Percentiles rank a stretch among this genome's conserved stretches.
phyloP scores from a whole-genome alignment of 1,140 invertebrate genomes.

The Halesus radiatus region DNA sequence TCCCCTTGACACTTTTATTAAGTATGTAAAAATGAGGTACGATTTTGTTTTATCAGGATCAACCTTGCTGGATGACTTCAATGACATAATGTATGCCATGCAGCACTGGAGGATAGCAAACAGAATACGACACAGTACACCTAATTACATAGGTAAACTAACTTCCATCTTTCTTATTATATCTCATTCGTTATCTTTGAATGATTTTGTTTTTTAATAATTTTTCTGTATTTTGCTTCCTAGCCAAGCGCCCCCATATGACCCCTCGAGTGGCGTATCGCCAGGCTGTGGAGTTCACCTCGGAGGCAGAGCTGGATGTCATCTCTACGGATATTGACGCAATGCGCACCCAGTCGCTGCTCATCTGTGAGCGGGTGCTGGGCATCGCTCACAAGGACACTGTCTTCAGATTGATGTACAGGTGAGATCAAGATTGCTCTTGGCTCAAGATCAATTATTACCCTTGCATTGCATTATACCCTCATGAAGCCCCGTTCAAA shows the following conservation, averaged over 20 bases:
- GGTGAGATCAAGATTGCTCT: conserved; percentile 59
- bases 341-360: conserved; percentile 85
- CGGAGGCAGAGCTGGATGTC: conserved; percentile 78
- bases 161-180: too few relatives aligned
- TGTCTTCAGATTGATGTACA: conserved; percentile 78
- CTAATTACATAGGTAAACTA: conserved; percentile 58
- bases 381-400: conserved; percentile 88
- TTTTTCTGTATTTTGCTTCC: background rate
- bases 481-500: too few relatives aligned
- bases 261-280: conserved; percentile 74
- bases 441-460: too few relatives aligned
- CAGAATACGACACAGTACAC: conserved; percentile 67
- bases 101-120: conserved; percentile 79
- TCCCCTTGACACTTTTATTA: background rate
- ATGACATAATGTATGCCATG: conserved; percentile 77
- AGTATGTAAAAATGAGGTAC: too few relatives aligned
- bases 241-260: conserved; percentile 72
- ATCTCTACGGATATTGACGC: conserved; percentile 83
- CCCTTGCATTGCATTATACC: too few relatives aligned
- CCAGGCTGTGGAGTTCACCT: conserved; percentile 79
- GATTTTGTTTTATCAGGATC: conserved; percentile 61
- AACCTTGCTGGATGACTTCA: conserved; percentile 87
- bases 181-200: too few relatives aligned
- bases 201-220: conserved; percentile 46
- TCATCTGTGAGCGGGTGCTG: conserved; percentile 87